phyloP scores from a whole-genome alignment of 1,140 invertebrate species.

The Lanistes nyassanus region DNA sequence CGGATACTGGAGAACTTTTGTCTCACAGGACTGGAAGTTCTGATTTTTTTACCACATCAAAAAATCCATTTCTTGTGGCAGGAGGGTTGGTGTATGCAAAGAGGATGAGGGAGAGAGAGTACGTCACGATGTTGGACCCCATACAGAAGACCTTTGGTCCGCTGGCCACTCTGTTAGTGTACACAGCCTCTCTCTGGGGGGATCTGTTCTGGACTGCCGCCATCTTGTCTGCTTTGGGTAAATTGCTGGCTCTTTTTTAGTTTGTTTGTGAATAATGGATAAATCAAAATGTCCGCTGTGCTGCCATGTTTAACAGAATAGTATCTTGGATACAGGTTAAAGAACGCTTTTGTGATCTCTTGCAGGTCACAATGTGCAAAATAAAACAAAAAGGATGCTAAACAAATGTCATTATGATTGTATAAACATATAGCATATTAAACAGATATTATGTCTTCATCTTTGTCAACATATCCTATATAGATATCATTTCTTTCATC shows the following conservation, averaged over 20 bases:
- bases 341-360: no score
- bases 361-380: no score
- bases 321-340: no score
- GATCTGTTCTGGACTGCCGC: slow-evolving; percentile 65
- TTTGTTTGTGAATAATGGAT: no score
- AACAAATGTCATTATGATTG: no score
- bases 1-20: not conserved
- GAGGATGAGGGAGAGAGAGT: slow-evolving; percentile 55
- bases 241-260: slow-evolving; percentile 17
- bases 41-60: not conserved
- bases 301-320: no score
- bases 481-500: no score
- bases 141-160: slow-evolving; percentile 47
- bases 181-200: slow-evolving; percentile 57
- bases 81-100: slow-evolving; percentile 60
- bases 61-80: slow-evolving; percentile 20
- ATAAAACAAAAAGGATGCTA: no score
- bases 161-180: slow-evolving; percentile 50
- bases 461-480: no score
- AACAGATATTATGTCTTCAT: no score
- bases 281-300: no score
- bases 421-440: no score
- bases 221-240: slow-evolving; percentile 63
- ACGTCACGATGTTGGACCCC: slow-evolving; percentile 64
- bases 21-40: not conserved